These are phyloP conservation scores for Troides aeacus DNA, from an alignment of 2,888 invertebrate genomes.

Conservation along the genomic window DNA sequence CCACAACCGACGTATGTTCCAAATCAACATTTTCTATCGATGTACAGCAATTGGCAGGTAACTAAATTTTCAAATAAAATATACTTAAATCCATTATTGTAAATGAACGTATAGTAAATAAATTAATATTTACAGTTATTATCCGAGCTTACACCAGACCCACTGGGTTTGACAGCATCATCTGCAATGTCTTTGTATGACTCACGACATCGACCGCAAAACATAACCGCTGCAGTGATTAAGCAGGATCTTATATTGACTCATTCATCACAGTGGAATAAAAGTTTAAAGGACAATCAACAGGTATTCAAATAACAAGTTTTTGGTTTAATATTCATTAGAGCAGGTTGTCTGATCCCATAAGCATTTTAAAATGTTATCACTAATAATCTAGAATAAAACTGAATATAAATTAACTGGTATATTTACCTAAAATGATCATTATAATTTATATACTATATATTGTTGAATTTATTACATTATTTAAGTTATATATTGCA, in stretches of 20 bases:
- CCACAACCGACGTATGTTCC: conserved; percentile 97
- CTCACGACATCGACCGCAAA: conserved; percentile 85
- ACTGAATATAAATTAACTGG: not conserved
- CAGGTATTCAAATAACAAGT: conserved; percentile 56
- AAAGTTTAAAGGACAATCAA: conserved; percentile 63
- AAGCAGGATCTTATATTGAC: conserved; percentile 82
- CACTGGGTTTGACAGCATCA: conserved; percentile 83
- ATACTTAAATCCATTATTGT: conserved; percentile 29
- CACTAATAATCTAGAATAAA: not conserved
- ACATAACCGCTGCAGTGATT: conserved; percentile 80
- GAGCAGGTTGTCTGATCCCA: not conserved
- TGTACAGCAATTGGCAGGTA: conserved; percentile 98
- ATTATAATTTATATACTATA: too few relatives aligned
- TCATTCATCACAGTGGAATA: conserved; percentile 83
- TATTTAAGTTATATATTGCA: too few relatives aligned
- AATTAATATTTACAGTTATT: conserved; percentile 77
- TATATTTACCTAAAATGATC: not conserved
- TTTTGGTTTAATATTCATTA: not conserved
- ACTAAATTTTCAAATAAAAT: conserved; percentile 37
- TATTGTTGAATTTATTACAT: not conserved
- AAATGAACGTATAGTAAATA: conserved; percentile 43
- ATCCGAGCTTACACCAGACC: conserved; percentile 84
- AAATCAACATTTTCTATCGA: conserved; percentile 93
- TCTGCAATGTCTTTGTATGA: conserved; percentile 87
- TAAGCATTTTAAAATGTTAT: not conserved